These are phyloP conservation scores for Brachyistius frenatus DNA, from an alignment of 2,113 vertebrate species.

Conservation along the genomic window DNA sequence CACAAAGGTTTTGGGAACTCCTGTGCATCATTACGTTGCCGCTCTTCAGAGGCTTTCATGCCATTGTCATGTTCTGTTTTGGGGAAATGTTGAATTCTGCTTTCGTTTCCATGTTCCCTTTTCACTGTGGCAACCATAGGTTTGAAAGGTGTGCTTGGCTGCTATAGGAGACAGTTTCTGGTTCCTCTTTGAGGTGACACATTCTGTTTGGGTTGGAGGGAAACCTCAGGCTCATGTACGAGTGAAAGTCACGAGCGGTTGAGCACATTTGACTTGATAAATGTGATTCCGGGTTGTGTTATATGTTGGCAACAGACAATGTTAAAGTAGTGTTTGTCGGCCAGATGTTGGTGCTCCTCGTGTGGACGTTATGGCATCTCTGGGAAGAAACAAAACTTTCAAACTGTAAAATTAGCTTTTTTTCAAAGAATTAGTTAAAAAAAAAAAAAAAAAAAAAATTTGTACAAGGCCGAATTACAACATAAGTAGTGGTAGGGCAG, in stretches of 20 bases:
- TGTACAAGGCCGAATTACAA: no score
- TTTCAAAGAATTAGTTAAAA: neutral
- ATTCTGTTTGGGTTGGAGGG: slow-evolving; percentile 11
- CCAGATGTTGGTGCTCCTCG: no score
- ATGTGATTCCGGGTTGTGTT: neutral
- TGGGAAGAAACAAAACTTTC: neutral
- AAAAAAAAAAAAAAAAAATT: neutral
- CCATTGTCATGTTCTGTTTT: neutral
- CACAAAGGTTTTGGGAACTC: neutral
- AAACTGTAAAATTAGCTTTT: neutral
- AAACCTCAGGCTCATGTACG: neutral
- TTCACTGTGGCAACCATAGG: neutral
- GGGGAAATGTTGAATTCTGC: slow-evolving; percentile 22
- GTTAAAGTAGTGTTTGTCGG: neutral
- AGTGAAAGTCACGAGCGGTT: neutral
- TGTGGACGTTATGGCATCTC: neutral
- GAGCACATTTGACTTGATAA: neutral
- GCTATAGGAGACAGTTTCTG: neutral
- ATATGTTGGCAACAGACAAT: neutral
- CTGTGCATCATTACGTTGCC: neutral
- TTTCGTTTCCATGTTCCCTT: slow-evolving; percentile 25
- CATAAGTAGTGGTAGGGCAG: no score
- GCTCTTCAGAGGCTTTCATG: neutral
- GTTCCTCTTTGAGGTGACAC: slow-evolving; percentile 48
- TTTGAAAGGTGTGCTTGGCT: neutral